phyloP scores from a whole-genome alignment of 2,113 vertebrate genomes.

The Macaca nemestrina region DNA sequence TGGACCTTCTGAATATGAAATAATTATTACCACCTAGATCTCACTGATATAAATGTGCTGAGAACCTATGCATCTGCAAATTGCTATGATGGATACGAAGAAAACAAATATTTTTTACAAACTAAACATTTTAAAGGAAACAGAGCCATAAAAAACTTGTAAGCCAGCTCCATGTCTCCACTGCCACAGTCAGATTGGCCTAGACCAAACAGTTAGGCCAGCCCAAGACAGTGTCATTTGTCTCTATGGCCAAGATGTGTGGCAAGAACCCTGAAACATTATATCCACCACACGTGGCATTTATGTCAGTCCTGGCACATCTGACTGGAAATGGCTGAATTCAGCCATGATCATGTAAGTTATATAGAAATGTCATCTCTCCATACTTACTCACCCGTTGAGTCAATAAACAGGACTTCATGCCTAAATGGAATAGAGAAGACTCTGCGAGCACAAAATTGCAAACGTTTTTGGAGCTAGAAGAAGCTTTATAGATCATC shows the following conservation, averaged over 20 bases:
- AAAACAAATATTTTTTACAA: slow-evolving; percentile 2
- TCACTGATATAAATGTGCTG: neutral
- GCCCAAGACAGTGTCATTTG: neutral
- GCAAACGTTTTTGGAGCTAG: neutral
- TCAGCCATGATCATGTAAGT: neutral
- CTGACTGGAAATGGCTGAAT: neutral
- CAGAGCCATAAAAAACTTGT: neutral
- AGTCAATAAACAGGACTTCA: neutral
- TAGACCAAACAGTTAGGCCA: neutral
- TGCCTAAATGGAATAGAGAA: neutral
- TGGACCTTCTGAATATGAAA: slow-evolving; percentile 2
- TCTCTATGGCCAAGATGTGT: neutral
- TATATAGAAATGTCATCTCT: neutral
- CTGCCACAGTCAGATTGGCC: neutral
- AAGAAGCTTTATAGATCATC: neutral
- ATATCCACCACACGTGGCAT: neutral
- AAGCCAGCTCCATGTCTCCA: neutral
- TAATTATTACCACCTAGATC: neutral
- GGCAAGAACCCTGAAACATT: neutral
- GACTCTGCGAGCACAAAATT: neutral
- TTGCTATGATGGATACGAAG: neutral
- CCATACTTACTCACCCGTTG: too few species aligned
- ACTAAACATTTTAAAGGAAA: neutral
- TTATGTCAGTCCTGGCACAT: neutral
- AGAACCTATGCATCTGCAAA: neutral